Conservation (phyloP, 2,888 invertebrate species). For the Suillia variegata region DNA sequence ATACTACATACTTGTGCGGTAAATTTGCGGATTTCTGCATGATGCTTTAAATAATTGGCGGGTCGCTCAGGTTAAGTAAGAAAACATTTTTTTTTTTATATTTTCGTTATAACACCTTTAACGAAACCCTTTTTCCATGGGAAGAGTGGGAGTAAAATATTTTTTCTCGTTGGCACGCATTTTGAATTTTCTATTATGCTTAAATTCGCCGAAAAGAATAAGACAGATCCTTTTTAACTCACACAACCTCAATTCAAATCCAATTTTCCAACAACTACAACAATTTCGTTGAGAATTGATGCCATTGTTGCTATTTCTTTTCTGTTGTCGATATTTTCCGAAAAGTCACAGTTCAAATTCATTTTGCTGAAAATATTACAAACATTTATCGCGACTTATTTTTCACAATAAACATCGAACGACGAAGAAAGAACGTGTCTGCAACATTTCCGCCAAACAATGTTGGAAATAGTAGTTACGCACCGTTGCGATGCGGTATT, state of each 20-base stretch:
- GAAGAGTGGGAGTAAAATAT: too few species aligned
- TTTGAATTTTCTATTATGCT: conserved; percentile 18
- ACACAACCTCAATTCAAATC: conserved; percentile 20
- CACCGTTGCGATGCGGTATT: neutral
- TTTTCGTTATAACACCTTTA: too few species aligned
- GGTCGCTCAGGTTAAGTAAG: neutral
- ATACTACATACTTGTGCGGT: conserved; percentile 49
- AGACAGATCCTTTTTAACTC: neutral
- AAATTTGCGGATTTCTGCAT: conserved; percentile 52
- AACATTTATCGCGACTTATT: neutral
- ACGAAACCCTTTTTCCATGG: conserved; percentile 6
- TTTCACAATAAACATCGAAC: neutral
- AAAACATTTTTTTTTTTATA: too few species aligned
- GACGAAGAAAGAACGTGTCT: conserved; percentile 16
- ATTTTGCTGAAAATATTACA: conserved; percentile 7
- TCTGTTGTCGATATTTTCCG: neutral
- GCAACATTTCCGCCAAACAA: conserved; percentile 15
- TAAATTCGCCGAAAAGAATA: too few species aligned
- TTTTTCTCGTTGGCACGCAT: conserved; percentile 13
- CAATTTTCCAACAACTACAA: conserved; percentile 15
- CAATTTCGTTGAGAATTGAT: conserved; percentile 2
- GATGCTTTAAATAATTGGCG: conserved; percentile 31
- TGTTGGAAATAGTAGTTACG: neutral
- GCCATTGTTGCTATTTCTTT: conserved; percentile 1
- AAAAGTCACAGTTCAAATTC: neutral